Base-by-base conservation (phyloP, 1,140 invertebrate species). In the Pristionchus pacificus region DNA sequence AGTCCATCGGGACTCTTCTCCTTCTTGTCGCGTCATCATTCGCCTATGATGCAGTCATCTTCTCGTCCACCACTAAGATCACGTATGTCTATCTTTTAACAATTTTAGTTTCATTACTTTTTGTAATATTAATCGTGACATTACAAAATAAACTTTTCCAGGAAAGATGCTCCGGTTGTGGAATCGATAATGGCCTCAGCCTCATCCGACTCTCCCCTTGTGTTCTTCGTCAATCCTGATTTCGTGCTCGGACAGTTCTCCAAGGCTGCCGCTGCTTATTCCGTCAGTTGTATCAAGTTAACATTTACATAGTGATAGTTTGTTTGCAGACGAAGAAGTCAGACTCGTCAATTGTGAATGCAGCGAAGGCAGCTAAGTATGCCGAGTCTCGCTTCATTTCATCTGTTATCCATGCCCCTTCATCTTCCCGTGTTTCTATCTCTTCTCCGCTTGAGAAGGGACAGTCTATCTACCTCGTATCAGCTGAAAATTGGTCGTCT, bases 391-490 rank as follows among this genome's bases (percentile, higher is more conserved):
- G 38, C 6, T 49, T 49, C 38, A 6, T 49, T 49, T n/a, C n/a
- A n/a, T n/a, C n/a, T n/a, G n/a, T n/a, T n/a, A n/a, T n/a, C n/a
- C n/a, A n/a, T n/a, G n/a, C n/a, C n/a, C n/a, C n/a, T n/a, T n/a
- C n/a, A n/a, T n/a, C n/a, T n/a, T n/a, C n/a, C n/a, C n/a, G n/a
- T n/a, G n/a, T n/a, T n/a, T n/a, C n/a, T n/a, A n/a, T n/a, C n/a
- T n/a, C n/a, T n/a, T n/a, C n/a, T n/a, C n/a, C n/a, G n/a, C n/a
- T n/a, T n/a, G n/a, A n/a, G n/a, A n/a, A n/a, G n/a, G n/a, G n/a
- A n/a, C n/a, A n/a, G n/a, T n/a, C n/a, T n/a, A n/a, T n/a, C n/a
- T 70, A 70, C 60, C 62, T 70, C 29, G 25, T 70, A 25, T 32
- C 60, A 33, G 68, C 60, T 19, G 68, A 70, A 19, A 61, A 70